Base-by-base conservation (phyloP, 2,113 vertebrate genomes). In the Cyprinodon variegatus region DNA sequence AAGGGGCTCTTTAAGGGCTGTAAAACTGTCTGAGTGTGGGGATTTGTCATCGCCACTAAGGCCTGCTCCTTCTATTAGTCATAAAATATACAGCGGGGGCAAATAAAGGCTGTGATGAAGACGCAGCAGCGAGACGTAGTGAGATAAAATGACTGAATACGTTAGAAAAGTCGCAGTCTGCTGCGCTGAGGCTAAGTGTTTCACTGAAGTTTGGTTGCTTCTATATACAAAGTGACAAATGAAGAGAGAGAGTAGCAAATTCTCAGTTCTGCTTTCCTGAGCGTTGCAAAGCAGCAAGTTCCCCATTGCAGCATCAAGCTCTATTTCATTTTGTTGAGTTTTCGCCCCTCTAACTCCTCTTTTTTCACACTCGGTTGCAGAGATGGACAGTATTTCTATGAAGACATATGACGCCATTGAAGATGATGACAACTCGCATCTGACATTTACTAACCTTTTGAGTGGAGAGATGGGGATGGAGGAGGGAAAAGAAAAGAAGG, bases 1-100 rank as follows among this genome's bases (percentile, higher is more conserved):
- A 94, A 93, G 93, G 93, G 93, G 95, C 95, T 97, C 96, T 97
- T 96, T 96, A 96, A 94, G 92, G 94, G 96, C 95, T 95, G 82
- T 98, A 98, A 98, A 98, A 93, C 93, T 96, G 96, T 96, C 96
- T 90, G 83, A 89, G 92, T 88, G 90, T 90, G 89, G 95, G 95
- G 94, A 96, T 96, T 96, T 96, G 96, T 96, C 95, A 96, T 90
- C 91, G 90, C 64, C 95, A 96, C 95, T 94, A 95, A 95, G 92
- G 91, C 93, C 92, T 90, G 91, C 93, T 95, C 94, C 95, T 83
- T 95, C 94, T 94, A 95, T 96, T 96, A 95, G 96, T 94, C 94
- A 96, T 97, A 95, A 96, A 97, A 96, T 94, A 94, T 90, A 94
- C 92, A 93, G 91, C 93, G 79, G 64, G 74, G 83, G 94, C 93